Evolutionary conservation across 2,113 vertebrate genomes (phyloP).

Genomic region (Sakesphorus luctuosus): DNA sequence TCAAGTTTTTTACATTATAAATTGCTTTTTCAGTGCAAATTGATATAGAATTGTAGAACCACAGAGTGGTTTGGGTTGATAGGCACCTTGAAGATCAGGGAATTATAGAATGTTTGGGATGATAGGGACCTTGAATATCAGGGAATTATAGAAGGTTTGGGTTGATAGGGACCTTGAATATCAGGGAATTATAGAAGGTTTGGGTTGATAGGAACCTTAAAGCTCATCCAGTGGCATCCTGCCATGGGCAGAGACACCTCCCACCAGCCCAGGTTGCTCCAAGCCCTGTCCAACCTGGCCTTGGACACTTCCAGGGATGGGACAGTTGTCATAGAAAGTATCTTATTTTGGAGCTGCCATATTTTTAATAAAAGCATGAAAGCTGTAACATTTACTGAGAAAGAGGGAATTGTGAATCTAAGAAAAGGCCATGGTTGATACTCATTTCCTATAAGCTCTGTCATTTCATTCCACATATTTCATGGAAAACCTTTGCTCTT

Average conservation of each 20-base stretch:
- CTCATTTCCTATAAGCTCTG: background rate
- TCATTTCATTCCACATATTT: background rate
- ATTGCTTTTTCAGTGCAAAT: background rate
- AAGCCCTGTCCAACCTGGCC: fast-evolving
- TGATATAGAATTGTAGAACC: background rate
- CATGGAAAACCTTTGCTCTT: background rate
- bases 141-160: too few relatives aligned
- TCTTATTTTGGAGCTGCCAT: background rate
- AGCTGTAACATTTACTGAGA: background rate
- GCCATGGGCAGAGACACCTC: background rate
- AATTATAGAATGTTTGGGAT: too few relatives aligned
- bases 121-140: too few relatives aligned
- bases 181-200: background rate
- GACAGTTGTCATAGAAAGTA: background rate
- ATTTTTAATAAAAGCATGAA: background rate
- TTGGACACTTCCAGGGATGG: background rate
- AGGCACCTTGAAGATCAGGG: too few relatives aligned
- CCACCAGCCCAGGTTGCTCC: fast-evolving
- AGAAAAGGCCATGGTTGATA: background rate
- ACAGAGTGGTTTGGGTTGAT: background rate
- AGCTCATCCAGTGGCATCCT: background rate
- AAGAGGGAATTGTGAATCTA: background rate
- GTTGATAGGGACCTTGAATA: background rate
- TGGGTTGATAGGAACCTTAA: background rate
- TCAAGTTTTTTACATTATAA: background rate